Evolutionary conservation across 2,888 invertebrate species (phyloP), one percentile per base, ranked within the genome.

Genomic region (Hemicrepidius hirtus): DNA sequence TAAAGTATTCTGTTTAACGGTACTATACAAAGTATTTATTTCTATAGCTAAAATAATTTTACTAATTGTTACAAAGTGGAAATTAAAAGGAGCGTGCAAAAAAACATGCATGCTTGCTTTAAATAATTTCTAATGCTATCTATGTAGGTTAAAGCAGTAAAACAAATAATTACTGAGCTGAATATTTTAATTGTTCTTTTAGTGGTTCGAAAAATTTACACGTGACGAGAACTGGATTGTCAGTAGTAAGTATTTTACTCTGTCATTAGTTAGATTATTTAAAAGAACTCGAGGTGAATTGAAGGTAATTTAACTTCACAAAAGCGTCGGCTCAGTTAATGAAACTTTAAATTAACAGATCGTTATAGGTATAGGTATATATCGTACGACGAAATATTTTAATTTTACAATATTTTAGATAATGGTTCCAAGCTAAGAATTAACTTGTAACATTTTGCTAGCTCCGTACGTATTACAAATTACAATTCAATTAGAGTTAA

Each of bases 401-500:
- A 40, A 32, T 7, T 7, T 32, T 32, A 32, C 32, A 7, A 9
- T 32, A 32, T 21, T 49, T 20, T 3, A 3, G 7, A 20, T 7
- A 24, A 21, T 28, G 20, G 53, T 18, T 21, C 28, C n/a, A 28
- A 0, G 1, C 5, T 21, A 53, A 53, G 28, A 57, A 57, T 57
- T 57, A 57, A 35, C 37, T 37, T 37, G 1, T 37, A 35, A 55
- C 55, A 35, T 57, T 57, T 37, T 37, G 20, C 37, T 5, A 44
- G 63, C 49, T 63, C 44, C 53, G 69, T 69, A 35, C 53, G 69
- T 69, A 69, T 73, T 74, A 74, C 70, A 74, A 70, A 74, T 72
- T 75, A 75, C 65, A 69, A 75, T 75, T 72, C 72, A 72, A 75
- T 75, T 75, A 68, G 69, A 72, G 66, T 69, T 68, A 69, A 68